phyloP scores from a whole-genome alignment of 2,888 invertebrate species.

The Chymomyza fuscimana region DNA sequence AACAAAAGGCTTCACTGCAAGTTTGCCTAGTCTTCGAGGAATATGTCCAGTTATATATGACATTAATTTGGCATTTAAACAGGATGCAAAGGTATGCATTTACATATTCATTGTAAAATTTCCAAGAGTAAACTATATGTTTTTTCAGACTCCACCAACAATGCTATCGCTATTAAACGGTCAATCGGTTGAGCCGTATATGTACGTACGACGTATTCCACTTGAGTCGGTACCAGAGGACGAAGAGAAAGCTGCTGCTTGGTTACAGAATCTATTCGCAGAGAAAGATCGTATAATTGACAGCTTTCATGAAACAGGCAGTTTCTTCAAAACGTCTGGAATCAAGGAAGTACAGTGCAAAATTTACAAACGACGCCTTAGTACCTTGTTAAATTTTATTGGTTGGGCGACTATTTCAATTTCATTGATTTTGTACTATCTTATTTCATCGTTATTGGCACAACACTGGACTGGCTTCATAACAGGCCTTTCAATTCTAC shows the following conservation, averaged over 20 bases:
- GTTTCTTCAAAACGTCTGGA: slow-evolving; percentile 89
- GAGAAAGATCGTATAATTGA: slow-evolving; percentile 85
- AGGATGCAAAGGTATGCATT: slow-evolving; percentile 81
- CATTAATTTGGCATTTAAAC: slow-evolving; percentile 87
- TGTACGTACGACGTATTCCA: slow-evolving; percentile 90
- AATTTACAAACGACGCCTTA: slow-evolving; percentile 82
- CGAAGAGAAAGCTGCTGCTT: slow-evolving; percentile 86
- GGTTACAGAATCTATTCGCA: slow-evolving; percentile 90
- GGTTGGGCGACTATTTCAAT: slow-evolving; percentile 82
- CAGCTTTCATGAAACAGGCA: slow-evolving; percentile 82
- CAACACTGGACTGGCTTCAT: slow-evolving; percentile 81
- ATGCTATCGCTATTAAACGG: slow-evolving; percentile 89
- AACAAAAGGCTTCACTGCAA: slow-evolving; percentile 95
- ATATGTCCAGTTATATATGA: slow-evolving; percentile 92
- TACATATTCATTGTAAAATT: neutral
- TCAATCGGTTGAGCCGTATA: slow-evolving; percentile 85
- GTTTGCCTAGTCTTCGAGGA: slow-evolving; percentile 89
- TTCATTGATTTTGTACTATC: slow-evolving; percentile 71
- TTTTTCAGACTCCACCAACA: slow-evolving; percentile 84
- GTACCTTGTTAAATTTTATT: slow-evolving; percentile 86
- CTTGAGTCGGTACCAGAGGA: slow-evolving; percentile 89
- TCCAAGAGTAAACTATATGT: neutral
- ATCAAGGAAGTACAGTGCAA: slow-evolving; percentile 84
- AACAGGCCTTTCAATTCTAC: slow-evolving; percentile 81
- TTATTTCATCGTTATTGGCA: slow-evolving; percentile 65